Evolutionary conservation across 2,888 invertebrate genomes (phyloP).

Genomic region (Allygus modestus): DNA sequence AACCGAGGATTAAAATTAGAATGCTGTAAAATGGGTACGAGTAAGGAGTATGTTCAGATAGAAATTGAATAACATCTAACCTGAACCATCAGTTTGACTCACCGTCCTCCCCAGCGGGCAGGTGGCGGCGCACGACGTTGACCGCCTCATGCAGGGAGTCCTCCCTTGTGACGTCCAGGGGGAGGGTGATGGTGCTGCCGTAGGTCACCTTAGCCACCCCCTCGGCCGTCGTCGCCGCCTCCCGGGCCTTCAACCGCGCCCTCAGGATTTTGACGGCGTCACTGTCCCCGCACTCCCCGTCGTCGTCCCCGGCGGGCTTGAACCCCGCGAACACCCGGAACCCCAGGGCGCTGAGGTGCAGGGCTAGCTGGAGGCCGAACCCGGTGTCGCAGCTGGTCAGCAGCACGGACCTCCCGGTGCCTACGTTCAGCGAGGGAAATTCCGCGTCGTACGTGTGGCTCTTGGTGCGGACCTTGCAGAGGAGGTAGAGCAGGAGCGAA

Average conservation of each 20-base stretch:
- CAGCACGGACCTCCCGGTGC: conserved; percentile 83
- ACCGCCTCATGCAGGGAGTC: conserved; percentile 89
- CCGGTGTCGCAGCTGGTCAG: conserved; percentile 90
- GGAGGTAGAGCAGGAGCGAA: conserved; percentile 86
- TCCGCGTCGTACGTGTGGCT: conserved; percentile 67
- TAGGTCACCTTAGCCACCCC: conserved; percentile 73
- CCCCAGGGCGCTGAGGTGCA: conserved; percentile 84
- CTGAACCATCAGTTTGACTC: too few relatives aligned
- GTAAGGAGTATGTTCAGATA: too few relatives aligned
- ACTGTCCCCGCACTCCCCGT: conserved; percentile 53
- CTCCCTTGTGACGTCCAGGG: conserved; percentile 88
- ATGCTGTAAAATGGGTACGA: too few relatives aligned
- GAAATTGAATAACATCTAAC: too few relatives aligned
- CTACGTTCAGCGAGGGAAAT: conserved; percentile 68
- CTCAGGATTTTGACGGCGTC: conserved; percentile 69
- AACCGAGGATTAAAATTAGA: too few relatives aligned
- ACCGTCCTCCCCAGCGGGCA: conserved; percentile 91
- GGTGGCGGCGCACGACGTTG: conserved; percentile 86
- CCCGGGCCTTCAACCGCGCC: conserved; percentile 75
- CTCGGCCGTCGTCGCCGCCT: conserved; percentile 73
- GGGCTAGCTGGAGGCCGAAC: conserved; percentile 85
- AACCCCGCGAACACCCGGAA: conserved; percentile 89
- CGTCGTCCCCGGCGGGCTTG: conserved; percentile 63
- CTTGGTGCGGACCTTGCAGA: conserved; percentile 81
- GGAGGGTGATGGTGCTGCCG: conserved; percentile 80